phyloP scores from a whole-genome alignment of 30 jellyfish, hydroid and myxozoan species.

The Hydractinia symbiolongicarpus region DNA sequence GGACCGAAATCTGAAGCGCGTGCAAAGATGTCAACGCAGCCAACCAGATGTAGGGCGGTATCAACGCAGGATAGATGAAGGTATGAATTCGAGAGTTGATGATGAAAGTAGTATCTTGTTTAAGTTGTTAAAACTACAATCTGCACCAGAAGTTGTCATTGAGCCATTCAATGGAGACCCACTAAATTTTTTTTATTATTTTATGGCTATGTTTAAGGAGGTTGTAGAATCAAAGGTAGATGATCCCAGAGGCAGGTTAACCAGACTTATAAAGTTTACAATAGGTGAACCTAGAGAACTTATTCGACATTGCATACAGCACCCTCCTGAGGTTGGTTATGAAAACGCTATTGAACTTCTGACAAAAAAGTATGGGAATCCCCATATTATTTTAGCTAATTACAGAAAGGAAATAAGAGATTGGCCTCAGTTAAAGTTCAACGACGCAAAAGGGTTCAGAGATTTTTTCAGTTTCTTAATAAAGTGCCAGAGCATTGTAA shows the following conservation, averaged over 20 bases:
- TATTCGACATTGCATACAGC: conserved; percentile 19
- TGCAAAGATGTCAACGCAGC: too few relatives aligned
- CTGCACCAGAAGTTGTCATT: conserved; percentile 16
- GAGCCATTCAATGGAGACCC: conserved; percentile 31
- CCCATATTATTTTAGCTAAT: not conserved
- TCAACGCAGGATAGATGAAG: too few relatives aligned
- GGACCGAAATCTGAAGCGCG: too few relatives aligned
- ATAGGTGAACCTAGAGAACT: conserved; percentile 39
- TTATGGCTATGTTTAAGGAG: conserved; percentile 20
- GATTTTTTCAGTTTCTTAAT: not conserved
- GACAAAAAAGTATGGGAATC: not conserved
- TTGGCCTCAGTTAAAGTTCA: not conserved
- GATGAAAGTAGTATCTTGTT: too few relatives aligned
- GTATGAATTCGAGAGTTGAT: too few relatives aligned
- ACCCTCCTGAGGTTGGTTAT: conserved; percentile 20
- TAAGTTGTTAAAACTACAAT: too few relatives aligned
- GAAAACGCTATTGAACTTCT: conserved; percentile 13
- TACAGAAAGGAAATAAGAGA: not conserved
- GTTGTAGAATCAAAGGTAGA: conserved; percentile 26
- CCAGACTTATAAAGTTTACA: conserved; percentile 29
- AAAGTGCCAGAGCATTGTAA: not conserved
- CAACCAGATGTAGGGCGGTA: too few relatives aligned
- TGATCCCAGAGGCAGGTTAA: conserved; percentile 23
- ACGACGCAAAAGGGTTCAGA: not conserved
- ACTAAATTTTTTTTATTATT: not conserved